phyloP scores from a whole-genome alignment of 2,888 invertebrate genomes.

The Abscondita cerata region DNA sequence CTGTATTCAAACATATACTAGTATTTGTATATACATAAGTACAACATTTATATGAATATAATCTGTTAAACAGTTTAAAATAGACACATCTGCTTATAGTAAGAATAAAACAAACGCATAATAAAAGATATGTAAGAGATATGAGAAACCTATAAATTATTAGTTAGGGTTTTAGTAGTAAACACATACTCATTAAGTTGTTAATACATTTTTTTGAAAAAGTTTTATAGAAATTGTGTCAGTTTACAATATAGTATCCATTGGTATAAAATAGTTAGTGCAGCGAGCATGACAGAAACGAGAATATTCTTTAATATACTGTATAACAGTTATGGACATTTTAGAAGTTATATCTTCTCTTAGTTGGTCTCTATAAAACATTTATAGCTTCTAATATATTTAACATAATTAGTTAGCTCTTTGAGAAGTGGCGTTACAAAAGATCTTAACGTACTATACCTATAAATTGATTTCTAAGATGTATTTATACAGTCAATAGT shows the following conservation, averaged over 20 bases:
- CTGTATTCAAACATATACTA: slow-evolving; percentile 29
- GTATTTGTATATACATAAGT: slow-evolving; percentile 30
- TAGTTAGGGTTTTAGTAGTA: neutral
- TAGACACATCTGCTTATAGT: neutral
- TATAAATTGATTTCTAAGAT: slow-evolving; percentile 6
- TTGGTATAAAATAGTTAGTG: too few species aligned
- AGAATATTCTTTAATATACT: too few species aligned
- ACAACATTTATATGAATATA: slow-evolving; percentile 27
- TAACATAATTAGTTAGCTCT: too few species aligned
- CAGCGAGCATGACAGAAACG: too few species aligned
- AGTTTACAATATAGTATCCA: too few species aligned
- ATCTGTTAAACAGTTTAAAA: slow-evolving; percentile 7
- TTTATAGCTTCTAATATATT: neutral
- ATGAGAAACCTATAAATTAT: neutral
- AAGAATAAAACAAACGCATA: slow-evolving; percentile 4
- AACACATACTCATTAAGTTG: neutral
- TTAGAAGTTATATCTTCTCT: neutral
- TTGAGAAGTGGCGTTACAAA: slow-evolving; percentile 5
- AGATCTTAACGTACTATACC: slow-evolving; percentile 3
- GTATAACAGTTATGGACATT: neutral
- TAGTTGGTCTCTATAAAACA: slow-evolving; percentile 1
- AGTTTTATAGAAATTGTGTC: too few species aligned
- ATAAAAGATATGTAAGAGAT: slow-evolving; percentile 12
- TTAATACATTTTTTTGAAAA: neutral
- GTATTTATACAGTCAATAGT: neutral